A percentile compares a stretch with the other conserved stretches of the same genome.
Conservation (phyloP, 2,888 invertebrate species). For the Leucoptera coffeella region DNA sequence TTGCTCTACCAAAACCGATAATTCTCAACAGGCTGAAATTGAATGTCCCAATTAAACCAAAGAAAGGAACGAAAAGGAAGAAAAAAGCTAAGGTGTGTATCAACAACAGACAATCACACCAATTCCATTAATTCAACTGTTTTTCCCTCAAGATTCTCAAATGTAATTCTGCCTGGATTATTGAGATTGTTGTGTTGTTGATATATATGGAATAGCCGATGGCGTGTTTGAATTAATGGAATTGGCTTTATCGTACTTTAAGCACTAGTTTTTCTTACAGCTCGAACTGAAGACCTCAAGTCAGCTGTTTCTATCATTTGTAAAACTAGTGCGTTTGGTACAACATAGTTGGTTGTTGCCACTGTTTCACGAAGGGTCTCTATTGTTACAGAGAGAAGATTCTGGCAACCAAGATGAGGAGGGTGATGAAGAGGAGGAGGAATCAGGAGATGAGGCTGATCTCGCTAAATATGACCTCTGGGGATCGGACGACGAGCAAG, state of each 20-base stretch:
- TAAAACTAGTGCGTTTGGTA: not conserved
- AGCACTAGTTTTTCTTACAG: too few species aligned
- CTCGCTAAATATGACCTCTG: conserved; percentile 75
- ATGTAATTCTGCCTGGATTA: too few species aligned
- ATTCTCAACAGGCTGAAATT: conserved; percentile 39
- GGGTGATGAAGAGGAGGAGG: conserved; percentile 54
- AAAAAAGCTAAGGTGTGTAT: conserved; percentile 35
- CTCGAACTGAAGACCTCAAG: too few species aligned
- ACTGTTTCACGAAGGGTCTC: not conserved
- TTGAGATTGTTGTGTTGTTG: too few species aligned
- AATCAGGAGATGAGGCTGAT: conserved; percentile 60
- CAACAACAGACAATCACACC: not conserved
- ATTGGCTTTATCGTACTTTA: too few species aligned
- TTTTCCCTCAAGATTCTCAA: too few species aligned
- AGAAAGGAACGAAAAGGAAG: conserved; percentile 19
- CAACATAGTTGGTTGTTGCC: not conserved
- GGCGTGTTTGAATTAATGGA: too few species aligned
- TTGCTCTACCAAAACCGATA: conserved; percentile 44
- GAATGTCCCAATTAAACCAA: conserved; percentile 16
- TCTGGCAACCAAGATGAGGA: conserved; percentile 29
- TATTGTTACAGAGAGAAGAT: conserved; percentile 25
- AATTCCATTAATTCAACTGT: too few species aligned
- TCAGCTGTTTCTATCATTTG: too few species aligned
- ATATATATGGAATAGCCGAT: too few species aligned
- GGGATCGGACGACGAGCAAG: conserved; percentile 58